Evolutionary conservation across 2,113 vertebrate genomes (phyloP).

Genomic region (Microtus oregoni): DNA sequence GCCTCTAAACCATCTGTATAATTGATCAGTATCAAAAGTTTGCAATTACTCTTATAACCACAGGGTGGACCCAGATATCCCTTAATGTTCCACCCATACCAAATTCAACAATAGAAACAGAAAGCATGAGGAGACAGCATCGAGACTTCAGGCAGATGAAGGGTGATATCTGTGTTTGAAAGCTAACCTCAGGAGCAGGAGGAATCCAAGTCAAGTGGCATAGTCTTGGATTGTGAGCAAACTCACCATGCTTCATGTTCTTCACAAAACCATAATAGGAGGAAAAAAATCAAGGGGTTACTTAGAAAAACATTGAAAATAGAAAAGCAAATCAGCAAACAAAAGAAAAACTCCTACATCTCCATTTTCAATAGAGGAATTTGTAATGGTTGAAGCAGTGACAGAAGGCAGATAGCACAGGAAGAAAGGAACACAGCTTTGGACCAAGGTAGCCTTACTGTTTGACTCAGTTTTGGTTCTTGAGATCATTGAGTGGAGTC

Average conservation of each 20-base stretch:
- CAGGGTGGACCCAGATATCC: background rate
- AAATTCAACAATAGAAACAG: background rate
- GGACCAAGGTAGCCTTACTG: fast-evolving
- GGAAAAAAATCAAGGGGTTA: background rate
- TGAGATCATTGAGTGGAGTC: background rate
- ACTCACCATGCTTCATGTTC: background rate
- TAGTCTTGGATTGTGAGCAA: background rate
- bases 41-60: background rate
- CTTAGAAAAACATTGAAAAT: background rate
- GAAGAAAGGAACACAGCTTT: background rate
- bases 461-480: background rate
- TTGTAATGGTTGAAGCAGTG: background rate
- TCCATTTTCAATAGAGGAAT: background rate
- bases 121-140: background rate
- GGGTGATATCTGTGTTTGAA: too few relatives aligned
- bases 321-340: background rate
- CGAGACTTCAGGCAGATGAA: background rate
- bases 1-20: background rate
- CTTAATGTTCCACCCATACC: background rate
- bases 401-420: background rate
- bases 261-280: background rate
- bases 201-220: too few relatives aligned
- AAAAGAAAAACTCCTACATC: too few relatives aligned
- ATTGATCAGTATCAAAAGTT: background rate
- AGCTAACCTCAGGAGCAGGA: background rate